Conservation (phyloP, 2,797 vertebrate genomes). For the Sebastes hubbsi region DNA sequence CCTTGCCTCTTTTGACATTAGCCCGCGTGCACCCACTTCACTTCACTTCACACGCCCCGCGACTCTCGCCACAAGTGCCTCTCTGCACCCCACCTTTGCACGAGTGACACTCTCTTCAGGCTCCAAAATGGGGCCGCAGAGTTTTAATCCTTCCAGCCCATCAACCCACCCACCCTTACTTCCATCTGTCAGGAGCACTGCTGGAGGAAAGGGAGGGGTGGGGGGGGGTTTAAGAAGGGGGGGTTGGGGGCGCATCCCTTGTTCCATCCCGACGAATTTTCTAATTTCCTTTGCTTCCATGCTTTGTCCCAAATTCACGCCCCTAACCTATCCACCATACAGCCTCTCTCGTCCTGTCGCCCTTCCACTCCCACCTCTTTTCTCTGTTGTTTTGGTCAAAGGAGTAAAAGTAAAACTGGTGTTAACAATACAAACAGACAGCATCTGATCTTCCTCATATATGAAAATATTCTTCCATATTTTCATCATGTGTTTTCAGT, state of each 20-base stretch:
- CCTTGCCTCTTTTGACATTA: conserved; percentile 78
- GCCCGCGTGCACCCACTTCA: conserved; percentile 55
- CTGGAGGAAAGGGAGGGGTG: conserved; percentile 61
- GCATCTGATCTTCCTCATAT: conserved; percentile 14
- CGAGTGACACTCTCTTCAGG: conserved; percentile 68
- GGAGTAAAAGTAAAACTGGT: conserved; percentile 32
- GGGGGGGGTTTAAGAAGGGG: conserved; percentile 12
- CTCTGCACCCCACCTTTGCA: conserved; percentile 67
- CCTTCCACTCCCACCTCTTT: conserved; percentile 29
- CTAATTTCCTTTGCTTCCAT: conserved; percentile 84
- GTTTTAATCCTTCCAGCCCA: conserved; percentile 80
- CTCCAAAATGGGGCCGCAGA: conserved; percentile 72
- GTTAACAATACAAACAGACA: conserved; percentile 20
- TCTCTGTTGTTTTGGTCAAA: conserved; percentile 49
- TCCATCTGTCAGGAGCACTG: conserved; percentile 85
- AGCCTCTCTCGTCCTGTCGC: conserved; percentile 50
- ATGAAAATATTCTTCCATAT: conserved; percentile 26
- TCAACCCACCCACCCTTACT: conserved; percentile 73
- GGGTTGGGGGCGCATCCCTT: conserved; percentile 70
- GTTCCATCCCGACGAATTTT: conserved; percentile 84
- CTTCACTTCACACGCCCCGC: conserved; percentile 57
- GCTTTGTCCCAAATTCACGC: conserved; percentile 84
- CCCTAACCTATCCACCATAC: conserved; percentile 79
- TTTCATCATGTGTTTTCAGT: conserved; percentile 37
- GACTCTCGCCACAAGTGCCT: conserved; percentile 72